Conservation (phyloP, 2,113 vertebrate species). For the Dasyurus viverrinus region DNA sequence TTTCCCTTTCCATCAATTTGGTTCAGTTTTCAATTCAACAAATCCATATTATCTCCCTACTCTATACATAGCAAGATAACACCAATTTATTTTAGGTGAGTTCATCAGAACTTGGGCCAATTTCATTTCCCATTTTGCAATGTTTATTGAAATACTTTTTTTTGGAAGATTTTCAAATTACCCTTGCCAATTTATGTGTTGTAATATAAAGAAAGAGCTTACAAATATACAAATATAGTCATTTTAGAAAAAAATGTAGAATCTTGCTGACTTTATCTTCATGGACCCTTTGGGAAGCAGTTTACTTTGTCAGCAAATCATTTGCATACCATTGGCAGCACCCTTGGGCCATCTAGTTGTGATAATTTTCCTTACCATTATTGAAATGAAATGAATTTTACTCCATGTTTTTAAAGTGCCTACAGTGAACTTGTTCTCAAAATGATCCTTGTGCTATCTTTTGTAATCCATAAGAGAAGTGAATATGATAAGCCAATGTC, state of each 20-base stretch:
- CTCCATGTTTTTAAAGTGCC: conserved; percentile 48
- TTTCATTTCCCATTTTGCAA: not conserved
- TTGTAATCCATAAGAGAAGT: conserved; percentile 40
- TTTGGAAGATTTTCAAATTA: not conserved
- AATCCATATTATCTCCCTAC: not conserved
- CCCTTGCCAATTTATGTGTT: not conserved
- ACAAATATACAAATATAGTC: not conserved
- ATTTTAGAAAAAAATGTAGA: not conserved
- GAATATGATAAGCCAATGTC: conserved; percentile 25
- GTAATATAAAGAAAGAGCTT: not conserved
- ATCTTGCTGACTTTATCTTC: conserved; percentile 10
- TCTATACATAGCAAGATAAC: not conserved
- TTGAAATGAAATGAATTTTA: conserved; percentile 42
- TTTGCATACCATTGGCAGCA: not conserved
- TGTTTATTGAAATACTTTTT: not conserved
- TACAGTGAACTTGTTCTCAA: conserved; percentile 25
- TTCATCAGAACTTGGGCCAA: not conserved
- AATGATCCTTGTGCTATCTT: conserved; percentile 21
- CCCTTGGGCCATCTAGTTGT: not conserved
- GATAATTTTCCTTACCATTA: conserved; percentile 45
- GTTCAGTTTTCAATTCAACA: not conserved
- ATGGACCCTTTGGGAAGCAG: conserved; percentile 15
- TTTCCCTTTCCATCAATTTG: not conserved
- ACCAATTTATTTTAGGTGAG: not conserved
- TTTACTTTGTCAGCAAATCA: conserved; percentile 34